Evolutionary conservation across 2,888 invertebrate genomes (phyloP).

Genomic region (Meloe dianella): DNA sequence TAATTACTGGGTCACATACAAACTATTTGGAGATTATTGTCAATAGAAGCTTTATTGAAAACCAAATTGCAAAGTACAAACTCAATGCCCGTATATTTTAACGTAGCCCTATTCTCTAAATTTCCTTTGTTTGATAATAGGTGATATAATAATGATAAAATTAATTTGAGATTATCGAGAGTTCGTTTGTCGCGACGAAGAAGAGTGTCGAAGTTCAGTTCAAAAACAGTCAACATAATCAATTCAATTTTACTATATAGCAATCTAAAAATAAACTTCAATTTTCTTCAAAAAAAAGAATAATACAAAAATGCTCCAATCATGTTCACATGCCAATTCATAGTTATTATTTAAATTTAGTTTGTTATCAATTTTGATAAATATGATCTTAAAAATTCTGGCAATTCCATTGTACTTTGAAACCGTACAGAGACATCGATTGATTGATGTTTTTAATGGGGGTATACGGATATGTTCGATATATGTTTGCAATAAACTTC

Average conservation of each 20-base stretch:
- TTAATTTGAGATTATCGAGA: slow-evolving; percentile 4
- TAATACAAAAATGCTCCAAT: too few relatives aligned
- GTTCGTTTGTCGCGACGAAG: not conserved
- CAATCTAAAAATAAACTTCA: not conserved
- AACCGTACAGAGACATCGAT: not conserved
- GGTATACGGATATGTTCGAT: not conserved
- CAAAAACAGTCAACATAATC: not conserved
- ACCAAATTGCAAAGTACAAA: too few relatives aligned
- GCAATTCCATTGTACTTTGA: slow-evolving; percentile 4
- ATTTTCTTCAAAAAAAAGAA: too few relatives aligned
- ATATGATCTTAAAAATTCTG: not conserved
- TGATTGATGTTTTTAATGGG: not conserved
- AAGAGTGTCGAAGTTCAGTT: not conserved
- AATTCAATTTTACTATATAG: not conserved
- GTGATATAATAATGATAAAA: not conserved
- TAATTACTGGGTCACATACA: too few relatives aligned
- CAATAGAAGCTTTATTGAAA: too few relatives aligned
- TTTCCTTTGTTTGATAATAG: not conserved
- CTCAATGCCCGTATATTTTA: too few relatives aligned
- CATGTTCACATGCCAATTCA: too few relatives aligned
- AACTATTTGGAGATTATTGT: too few relatives aligned
- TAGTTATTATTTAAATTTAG: too few relatives aligned
- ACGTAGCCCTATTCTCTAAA: too few relatives aligned
- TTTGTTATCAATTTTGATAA: not conserved
- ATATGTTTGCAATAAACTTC: slow-evolving; percentile 26